Evolutionary conservation across 2,888 invertebrate species (phyloP).

Genomic region (Calameuta idolon): DNA sequence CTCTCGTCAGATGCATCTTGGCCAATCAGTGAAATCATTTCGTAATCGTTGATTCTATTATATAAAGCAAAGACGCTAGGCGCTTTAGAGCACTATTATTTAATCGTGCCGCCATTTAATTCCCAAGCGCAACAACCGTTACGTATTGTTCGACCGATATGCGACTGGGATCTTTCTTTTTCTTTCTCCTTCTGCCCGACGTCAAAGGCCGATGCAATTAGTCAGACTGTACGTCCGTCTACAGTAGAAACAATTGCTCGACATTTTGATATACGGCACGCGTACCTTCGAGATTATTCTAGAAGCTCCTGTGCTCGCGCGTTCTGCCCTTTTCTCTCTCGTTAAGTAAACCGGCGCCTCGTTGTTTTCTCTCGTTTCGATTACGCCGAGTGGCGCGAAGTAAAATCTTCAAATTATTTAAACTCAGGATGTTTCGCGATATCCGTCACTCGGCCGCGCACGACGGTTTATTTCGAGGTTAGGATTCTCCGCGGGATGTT

Average conservation of each 20-base stretch:
- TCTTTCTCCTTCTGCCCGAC: conserved; percentile 11
- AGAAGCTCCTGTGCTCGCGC: background rate
- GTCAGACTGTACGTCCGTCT: background rate
- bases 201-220: background rate
- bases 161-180: conserved; percentile 8
- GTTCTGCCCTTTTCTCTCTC: background rate
- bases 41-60: background rate
- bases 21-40: background rate
- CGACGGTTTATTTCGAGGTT: background rate
- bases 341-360: background rate
- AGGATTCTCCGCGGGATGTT: background rate
- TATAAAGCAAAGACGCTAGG: background rate
- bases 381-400: background rate
- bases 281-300: background rate
- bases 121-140: conserved; percentile 43
- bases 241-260: background rate
- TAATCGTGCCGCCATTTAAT: conserved; percentile 42
- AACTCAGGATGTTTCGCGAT: background rate
- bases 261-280: background rate
- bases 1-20: background rate
- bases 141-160: conserved; percentile 35
- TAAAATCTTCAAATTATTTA: background rate
- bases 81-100: conserved; percentile 30
- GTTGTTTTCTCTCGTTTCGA: background rate
- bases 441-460: background rate